Evolutionary conservation across 2,888 invertebrate genomes (phyloP), one percentile per base, ranked within the genome.

Genomic region (Bombylius discolor): DNA sequence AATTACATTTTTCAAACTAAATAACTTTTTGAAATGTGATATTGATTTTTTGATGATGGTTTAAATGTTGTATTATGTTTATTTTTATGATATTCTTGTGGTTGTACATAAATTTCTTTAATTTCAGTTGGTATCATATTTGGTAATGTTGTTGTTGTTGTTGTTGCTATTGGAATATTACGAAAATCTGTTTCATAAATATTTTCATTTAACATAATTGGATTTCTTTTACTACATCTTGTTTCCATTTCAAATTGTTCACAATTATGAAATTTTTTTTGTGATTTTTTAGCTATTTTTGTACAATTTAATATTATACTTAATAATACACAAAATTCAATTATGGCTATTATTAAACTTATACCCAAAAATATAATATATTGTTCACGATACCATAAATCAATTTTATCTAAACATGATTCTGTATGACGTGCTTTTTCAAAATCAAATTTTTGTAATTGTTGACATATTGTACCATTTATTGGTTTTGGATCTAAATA

Each of bases 351-450:
- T 4, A 82, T 74, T 54, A 89, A 76, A 31, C 85, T 79, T 31
- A 81, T 79, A 5, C 79, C 77, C 65, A 89, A 76, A 62, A 89
- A 80, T 45, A 85, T 74, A 34, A 84, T 69, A 63, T 86, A 87
- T 62, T 89, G 89, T 58, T 85, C 80, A 56, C 85, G 80, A 66
- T 86, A 86, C 89, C 89, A 89, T 58, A 80, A 79, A 69, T 88
- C 85, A 55, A 89, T 71, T 68, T 79, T 79, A 39, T 76, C 78
- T 49, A 84, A 72, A 62, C 89, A 89, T 32, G 87, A 62, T 12
- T 67, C 67, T 3, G 67, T 71, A 49, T 70, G 68, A n/a, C 74
- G 70, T 49, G 69, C 64, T 31, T 68, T 64, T 45, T 68, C 65
- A 53, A 68, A 71, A n/a, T 69, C 68, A 13, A 62, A 55, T 39